Percentiles rank a stretch among this genome's conserved stretches.
Evolutionary conservation across 2,888 invertebrate genomes (phyloP).

Genomic region (Lepidocyrtoides sp.): DNA sequence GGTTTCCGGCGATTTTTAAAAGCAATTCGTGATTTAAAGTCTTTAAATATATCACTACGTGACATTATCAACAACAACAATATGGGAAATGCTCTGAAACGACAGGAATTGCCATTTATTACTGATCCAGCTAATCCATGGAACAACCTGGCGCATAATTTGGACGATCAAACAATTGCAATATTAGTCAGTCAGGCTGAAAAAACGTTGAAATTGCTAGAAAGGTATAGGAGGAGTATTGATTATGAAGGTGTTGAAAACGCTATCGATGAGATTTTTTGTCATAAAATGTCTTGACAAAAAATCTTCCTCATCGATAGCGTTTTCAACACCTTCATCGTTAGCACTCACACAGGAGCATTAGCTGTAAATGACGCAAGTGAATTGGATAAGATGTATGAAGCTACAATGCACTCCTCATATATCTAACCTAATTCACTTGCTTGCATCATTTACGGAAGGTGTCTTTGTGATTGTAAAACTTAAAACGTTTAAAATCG

Average conservation of each 20-base stretch:
- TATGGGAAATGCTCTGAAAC: too few species aligned
- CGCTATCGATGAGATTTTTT: constrained; percentile 62
- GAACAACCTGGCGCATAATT: constrained; percentile 31
- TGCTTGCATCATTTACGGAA: neutral
- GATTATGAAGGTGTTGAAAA: constrained; percentile 44
- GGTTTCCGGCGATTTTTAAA: constrained; percentile 48
- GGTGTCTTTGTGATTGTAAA: neutral
- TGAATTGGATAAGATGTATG: too few species aligned
- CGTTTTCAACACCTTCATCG: constrained; percentile 35
- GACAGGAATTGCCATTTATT: neutral
- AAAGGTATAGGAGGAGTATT: neutral
- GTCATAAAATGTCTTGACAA: constrained; percentile 30
- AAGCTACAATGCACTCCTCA: neutral
- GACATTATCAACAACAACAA: neutral
- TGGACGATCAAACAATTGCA: neutral
- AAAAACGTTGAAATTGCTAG: constrained; percentile 17
- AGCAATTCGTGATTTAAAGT: neutral
- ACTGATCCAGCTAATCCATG: constrained; percentile 32
- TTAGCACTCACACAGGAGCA: neutral
- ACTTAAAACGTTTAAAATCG: too few species aligned
- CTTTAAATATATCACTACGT: neutral
- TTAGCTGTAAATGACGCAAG: neutral
- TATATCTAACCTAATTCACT: too few species aligned
- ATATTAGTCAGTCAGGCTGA: constrained; percentile 22
- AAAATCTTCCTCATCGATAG: constrained; percentile 42